Evolutionary conservation across 1,140 invertebrate genomes (phyloP).

Genomic region (Drosophila baimaii): DNA sequence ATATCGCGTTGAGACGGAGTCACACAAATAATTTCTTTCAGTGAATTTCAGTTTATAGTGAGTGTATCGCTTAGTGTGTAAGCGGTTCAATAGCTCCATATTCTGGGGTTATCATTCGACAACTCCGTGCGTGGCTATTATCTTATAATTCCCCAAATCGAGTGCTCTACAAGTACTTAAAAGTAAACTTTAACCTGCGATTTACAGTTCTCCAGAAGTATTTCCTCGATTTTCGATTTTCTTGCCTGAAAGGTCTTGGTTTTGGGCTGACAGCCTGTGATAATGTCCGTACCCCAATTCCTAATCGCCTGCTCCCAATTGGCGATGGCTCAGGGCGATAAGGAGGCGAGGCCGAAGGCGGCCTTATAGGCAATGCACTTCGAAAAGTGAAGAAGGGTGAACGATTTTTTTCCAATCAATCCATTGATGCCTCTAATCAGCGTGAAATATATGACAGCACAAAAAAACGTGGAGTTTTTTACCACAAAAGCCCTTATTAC

Average conservation of each 20-base stretch:
- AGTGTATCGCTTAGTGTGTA: slow-evolving; percentile 20
- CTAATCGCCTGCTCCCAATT: slow-evolving; percentile 50
- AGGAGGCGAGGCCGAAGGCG: not conserved
- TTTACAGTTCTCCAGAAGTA: not conserved
- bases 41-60: slow-evolving; percentile 36
- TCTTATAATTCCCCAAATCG: slow-evolving; percentile 3
- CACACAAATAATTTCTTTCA: slow-evolving; percentile 20
- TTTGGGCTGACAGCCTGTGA: slow-evolving; percentile 30
- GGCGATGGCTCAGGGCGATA: slow-evolving; percentile 34
- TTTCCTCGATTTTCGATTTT: slow-evolving; percentile 9
- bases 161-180: slow-evolving; percentile 5
- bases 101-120: slow-evolving; percentile 63
- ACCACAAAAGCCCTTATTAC: not conserved
- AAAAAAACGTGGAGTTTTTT: not conserved
- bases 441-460: slow-evolving; percentile 9
- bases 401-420: not conserved
- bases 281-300: slow-evolving; percentile 33
- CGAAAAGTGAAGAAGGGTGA: slow-evolving; percentile 9
- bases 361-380: slow-evolving; percentile 20
- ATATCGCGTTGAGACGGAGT: not conserved
- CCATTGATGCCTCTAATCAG: slow-evolving; percentile 8
- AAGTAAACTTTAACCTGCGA: slow-evolving; percentile 29
- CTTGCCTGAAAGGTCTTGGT: not conserved
- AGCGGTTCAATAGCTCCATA: slow-evolving; percentile 48
- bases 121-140: slow-evolving; percentile 7